phyloP scores from a whole-genome alignment of 2,113 vertebrate genomes.

The Ardeotis arabs region DNA sequence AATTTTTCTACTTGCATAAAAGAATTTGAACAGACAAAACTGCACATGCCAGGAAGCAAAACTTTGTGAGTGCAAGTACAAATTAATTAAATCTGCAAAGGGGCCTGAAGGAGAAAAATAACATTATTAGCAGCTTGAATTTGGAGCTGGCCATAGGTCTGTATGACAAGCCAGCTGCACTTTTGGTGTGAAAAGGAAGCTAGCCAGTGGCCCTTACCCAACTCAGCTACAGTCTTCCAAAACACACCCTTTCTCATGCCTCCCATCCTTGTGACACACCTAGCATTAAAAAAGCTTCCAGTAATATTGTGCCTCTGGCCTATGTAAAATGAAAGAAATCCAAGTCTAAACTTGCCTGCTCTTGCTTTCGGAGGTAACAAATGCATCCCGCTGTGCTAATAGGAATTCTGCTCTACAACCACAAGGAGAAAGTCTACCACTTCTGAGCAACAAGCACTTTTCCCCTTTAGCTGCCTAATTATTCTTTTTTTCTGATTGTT shows the following conservation, averaged over 20 bases:
- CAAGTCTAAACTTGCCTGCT: conserved; percentile 48
- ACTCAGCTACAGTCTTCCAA: background rate
- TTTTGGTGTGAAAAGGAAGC: conserved; percentile 43
- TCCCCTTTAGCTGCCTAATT: background rate
- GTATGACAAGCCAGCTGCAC: background rate
- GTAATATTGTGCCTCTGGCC: conserved; percentile 37
- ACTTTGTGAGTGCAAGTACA: background rate
- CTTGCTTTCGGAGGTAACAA: background rate
- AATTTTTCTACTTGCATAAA: conserved; percentile 6
- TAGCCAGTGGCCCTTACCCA: conserved; percentile 16
- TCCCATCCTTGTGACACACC: conserved; percentile 29
- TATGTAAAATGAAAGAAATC: conserved; percentile 18
- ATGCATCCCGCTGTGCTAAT: background rate
- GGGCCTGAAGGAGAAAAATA: conserved; percentile 45
- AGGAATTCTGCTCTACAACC: background rate
- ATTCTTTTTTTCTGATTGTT: background rate
- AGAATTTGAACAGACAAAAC: background rate
- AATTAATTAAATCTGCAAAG: conserved; percentile 50
- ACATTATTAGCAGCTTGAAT: conserved; percentile 27
- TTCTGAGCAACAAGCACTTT: background rate
- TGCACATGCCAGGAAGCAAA: conserved; percentile 1
- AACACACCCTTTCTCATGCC: conserved; percentile 43
- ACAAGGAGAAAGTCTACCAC: conserved; percentile 7
- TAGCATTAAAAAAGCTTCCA: conserved; percentile 23
- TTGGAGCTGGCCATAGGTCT: background rate